Percentiles rank a stretch among this genome's conserved stretches.
Conservation (phyloP, 2,113 vertebrate species). For the Lycaon pictus region DNA sequence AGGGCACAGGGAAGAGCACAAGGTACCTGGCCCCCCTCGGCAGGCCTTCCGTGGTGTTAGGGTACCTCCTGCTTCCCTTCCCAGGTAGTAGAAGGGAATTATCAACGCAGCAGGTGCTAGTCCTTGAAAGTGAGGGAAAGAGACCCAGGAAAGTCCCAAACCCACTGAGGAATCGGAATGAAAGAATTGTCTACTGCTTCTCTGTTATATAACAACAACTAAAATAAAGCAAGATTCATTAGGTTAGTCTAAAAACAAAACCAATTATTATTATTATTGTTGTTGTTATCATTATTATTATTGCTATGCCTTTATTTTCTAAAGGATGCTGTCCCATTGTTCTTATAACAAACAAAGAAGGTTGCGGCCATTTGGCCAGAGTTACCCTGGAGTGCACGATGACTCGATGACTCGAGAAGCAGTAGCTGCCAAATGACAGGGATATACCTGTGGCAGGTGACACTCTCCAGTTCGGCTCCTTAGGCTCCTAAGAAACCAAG, state of each 20-base stretch:
- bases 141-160: not conserved
- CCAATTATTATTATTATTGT: not conserved
- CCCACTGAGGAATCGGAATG: not conserved
- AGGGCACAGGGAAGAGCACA: not conserved
- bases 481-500: not conserved
- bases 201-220: slow-evolving; percentile 14
- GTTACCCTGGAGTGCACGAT: not conserved
- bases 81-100: not conserved
- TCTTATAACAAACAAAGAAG: slow-evolving; percentile 4
- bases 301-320: not conserved
- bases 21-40: not conserved
- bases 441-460: not conserved
- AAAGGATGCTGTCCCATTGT: not conserved
- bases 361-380: not conserved
- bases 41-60: not conserved
- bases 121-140: not conserved
- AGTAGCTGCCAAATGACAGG: not conserved
- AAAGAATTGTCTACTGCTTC: not conserved
- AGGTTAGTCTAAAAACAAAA: slow-evolving; percentile 41
- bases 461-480: not conserved
- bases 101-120: not conserved
- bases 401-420: not conserved
- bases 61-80: not conserved
- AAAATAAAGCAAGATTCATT: not conserved
- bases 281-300: no score